Percentiles rank a stretch among this genome's conserved stretches.
phyloP scores from a whole-genome alignment of 2,888 invertebrate genomes.

The Nomada fabriciana region DNA sequence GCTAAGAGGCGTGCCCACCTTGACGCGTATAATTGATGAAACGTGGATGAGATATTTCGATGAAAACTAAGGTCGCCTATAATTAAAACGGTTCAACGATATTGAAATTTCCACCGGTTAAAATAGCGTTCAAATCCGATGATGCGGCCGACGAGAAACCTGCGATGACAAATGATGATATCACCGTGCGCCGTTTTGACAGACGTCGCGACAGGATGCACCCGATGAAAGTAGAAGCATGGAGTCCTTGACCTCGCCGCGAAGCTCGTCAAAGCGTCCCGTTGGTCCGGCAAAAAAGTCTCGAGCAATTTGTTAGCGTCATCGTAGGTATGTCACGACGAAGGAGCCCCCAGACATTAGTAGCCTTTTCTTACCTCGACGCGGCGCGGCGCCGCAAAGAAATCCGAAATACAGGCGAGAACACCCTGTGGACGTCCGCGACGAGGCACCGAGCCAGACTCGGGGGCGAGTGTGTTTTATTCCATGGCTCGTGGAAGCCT shows the following conservation, averaged over 20 bases:
- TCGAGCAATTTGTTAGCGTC: slow-evolving; percentile 67
- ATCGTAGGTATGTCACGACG: slow-evolving; percentile 35
- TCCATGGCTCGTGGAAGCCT: slow-evolving; percentile 35
- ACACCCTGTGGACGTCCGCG: slow-evolving; percentile 41
- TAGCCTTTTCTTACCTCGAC: slow-evolving; percentile 30
- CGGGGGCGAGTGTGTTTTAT: slow-evolving; percentile 41
- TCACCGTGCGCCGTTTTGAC: slow-evolving; percentile 18
- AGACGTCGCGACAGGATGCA: slow-evolving; percentile 7
- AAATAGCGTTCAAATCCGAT: not conserved
- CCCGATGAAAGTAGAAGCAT: slow-evolving; percentile 23
- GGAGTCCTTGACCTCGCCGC: slow-evolving; percentile 30
- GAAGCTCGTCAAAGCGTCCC: slow-evolving; percentile 1
- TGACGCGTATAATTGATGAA: slow-evolving; percentile 28
- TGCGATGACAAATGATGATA: slow-evolving; percentile 15
- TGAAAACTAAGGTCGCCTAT: no score
- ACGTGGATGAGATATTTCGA: not conserved
- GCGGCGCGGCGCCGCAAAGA: slow-evolving; percentile 36
- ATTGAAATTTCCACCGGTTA: not conserved
- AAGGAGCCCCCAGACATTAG: slow-evolving; percentile 47
- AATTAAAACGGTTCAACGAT: not conserved
- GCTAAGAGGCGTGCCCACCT: not conserved
- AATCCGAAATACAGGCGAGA: slow-evolving; percentile 62
- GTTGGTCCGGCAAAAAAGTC: slow-evolving; percentile 36
- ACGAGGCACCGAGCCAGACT: slow-evolving; percentile 22
- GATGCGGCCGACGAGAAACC: not conserved